Evolutionary conservation across 2,113 vertebrate genomes (phyloP), one percentile per base, ranked within the genome.

Genomic region (Oceanites oceanicus): DNA sequence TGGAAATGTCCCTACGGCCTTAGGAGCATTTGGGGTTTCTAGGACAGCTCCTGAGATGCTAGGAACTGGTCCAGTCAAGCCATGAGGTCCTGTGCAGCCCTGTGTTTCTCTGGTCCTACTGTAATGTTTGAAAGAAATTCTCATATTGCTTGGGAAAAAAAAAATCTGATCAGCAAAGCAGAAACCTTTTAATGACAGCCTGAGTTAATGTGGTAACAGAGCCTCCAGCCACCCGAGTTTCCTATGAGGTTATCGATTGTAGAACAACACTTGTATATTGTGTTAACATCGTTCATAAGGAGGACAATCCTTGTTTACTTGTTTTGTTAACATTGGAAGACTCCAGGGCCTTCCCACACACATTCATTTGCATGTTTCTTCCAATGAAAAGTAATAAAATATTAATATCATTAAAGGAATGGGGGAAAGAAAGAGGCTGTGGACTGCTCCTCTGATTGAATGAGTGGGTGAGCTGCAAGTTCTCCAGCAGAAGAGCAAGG

Each of bases 321-420:
- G 67, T 93, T 94, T 92, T 89, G 78, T 93, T 94, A 95, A 94
- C 96, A 30, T 29, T 25, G 93, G 96, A 81, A 56, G 74, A 61
- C 92, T 90, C 96, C 71, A 52, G 82, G n/a, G 82, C 82, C 93
- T 92, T 83, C 78, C 90, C 92, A 92, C 90, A 75, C 62, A 15
- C 45, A 6, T 73, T 92, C 85, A 96, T 96, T 93, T 94, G 90
- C 90, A 92, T 80, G 32, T 90, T 83, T 45, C 82, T 92, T 88
- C 90, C 88, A 88, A 83, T 34, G 71, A 84, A 92, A 94, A 15
- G 26, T 14, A 34, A 93, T 93, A 53, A 96, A 96, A 95, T 96
- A 93, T 96, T 95, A n/a, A 96, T 92, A 5, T 45, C 38, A 2
- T 93, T 73, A 86, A 94, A 59, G 73, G 58, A 90, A 71, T 56